phyloP scores from a whole-genome alignment of 2,888 invertebrate genomes.

The Chelonus formosanus region DNA sequence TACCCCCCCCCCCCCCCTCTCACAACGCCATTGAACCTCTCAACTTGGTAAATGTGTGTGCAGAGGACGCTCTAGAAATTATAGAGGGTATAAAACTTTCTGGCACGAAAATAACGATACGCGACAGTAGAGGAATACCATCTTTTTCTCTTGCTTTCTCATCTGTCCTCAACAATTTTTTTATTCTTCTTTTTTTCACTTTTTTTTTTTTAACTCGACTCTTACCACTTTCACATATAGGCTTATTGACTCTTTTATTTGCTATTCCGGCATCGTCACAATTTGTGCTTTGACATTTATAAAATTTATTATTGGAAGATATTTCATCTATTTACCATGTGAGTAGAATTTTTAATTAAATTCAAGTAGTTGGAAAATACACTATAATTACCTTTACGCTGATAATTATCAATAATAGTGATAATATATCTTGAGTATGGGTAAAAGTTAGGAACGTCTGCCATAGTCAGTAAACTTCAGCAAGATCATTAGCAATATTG shows the following conservation, averaged over 20 bases:
- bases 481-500: constrained; percentile 35
- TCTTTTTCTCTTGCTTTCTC: constrained; percentile 39
- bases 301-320: too few species aligned
- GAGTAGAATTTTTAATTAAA: too few species aligned
- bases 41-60: constrained; percentile 34
- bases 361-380: too few species aligned
- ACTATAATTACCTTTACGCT: too few species aligned
- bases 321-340: too few species aligned
- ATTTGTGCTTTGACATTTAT: too few species aligned
- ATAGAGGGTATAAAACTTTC: constrained; percentile 46
- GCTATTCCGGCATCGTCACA: too few species aligned
- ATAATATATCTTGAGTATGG: constrained; percentile 26
- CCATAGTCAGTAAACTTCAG: constrained; percentile 32
- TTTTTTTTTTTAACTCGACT: background rate
- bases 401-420: constrained; percentile 2
- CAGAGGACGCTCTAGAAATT: constrained; percentile 43
- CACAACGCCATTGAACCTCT: constrained; percentile 22
- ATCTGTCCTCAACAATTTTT: constrained; percentile 20
- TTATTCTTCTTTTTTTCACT: constrained; percentile 7
- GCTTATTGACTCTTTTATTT: too few species aligned
- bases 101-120: constrained; percentile 45
- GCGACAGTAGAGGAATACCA: constrained; percentile 41
- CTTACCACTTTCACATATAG: background rate
- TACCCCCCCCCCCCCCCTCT: constrained; percentile 26
- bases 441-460: constrained; percentile 22